Base-by-base conservation (phyloP, 1,140 invertebrate species). In the Diuraphis noxia region DNA sequence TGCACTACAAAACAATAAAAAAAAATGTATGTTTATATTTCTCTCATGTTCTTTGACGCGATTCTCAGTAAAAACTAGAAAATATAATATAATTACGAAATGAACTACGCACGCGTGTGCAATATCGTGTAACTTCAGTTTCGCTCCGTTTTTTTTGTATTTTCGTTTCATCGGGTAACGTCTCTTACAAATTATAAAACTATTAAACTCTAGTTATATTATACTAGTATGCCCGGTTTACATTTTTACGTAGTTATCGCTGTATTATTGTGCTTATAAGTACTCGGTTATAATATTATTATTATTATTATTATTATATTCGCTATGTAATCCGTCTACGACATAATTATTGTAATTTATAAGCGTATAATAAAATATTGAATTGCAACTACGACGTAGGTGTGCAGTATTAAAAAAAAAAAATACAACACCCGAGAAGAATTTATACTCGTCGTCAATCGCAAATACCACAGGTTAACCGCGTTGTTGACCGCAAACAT, bases 21-120 rank as follows among this genome's bases (percentile, higher is more conserved):
- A 79, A 21, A 63, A 56, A 63, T 1, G 0, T 21, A 72, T 72
- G n/a, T 79, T 79, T 79, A 81, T 81, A 10, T 81, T 81, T 81
- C 23, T 8, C 36, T 81, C 23, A 81, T 81, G 36, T 81, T 38
- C 36, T 81, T 38, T 81, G 10, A 81, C 38, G 79, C 34, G 79
- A 40, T 81, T 81, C 79, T 40, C 9, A 25, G 56, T 72, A 72
- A 72, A 72, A 72, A 72, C n/a, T 72, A 72, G n/a, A n/a, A 72
- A 72, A n/a, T 72, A 72, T 72, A 36, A 79, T 79, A 36, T 79
- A 79, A 79, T 79, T 79, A 17, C 72, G n/a, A 79, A 79, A 79
- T 2, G n/a, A 72, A 72, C 56, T n/a, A 72, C 30, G 10, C 56
- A n/a, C 56, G n/a, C 56, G 30, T n/a, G 56, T 63, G 56, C 56